Evolutionary conservation across 1,140 invertebrate species (phyloP).

Genomic region (Aphis gossypii): DNA sequence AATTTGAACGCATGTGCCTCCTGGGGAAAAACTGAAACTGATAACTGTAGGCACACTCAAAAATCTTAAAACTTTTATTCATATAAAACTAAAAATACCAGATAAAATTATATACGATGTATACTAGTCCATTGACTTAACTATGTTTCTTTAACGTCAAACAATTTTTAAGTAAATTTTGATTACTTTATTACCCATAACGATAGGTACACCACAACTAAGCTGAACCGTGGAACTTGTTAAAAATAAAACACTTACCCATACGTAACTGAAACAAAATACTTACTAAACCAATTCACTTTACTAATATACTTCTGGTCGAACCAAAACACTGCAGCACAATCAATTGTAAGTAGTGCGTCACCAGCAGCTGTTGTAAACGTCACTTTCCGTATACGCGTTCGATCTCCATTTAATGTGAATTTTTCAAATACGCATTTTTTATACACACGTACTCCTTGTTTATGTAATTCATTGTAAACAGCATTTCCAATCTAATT

Average conservation of each 20-base stretch:
- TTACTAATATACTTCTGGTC: neutral
- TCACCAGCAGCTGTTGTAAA: neutral
- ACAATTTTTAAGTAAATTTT: neutral
- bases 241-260: neutral
- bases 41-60: too few species aligned
- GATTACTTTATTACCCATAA: neutral
- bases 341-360: neutral
- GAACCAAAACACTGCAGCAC: conserved; percentile 46
- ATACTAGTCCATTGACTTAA: too few species aligned
- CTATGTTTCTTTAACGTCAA: neutral
- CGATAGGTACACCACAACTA: too few species aligned
- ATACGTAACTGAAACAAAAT: neutral
- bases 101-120: too few species aligned
- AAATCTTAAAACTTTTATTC: too few species aligned
- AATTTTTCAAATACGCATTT: neutral
- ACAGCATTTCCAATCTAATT: conserved; percentile 17
- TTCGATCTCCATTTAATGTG: neutral
- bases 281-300: neutral
- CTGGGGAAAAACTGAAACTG: too few species aligned
- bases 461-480: neutral
- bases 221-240: neutral
- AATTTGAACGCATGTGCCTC: too few species aligned
- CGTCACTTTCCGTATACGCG: neutral
- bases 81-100: too few species aligned
- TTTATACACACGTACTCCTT: neutral